Percentiles rank a stretch among this genome's conserved stretches.
Evolutionary conservation across 2,113 vertebrate genomes (phyloP).

Genomic region (Lethenteron camtschaticum): DNA sequence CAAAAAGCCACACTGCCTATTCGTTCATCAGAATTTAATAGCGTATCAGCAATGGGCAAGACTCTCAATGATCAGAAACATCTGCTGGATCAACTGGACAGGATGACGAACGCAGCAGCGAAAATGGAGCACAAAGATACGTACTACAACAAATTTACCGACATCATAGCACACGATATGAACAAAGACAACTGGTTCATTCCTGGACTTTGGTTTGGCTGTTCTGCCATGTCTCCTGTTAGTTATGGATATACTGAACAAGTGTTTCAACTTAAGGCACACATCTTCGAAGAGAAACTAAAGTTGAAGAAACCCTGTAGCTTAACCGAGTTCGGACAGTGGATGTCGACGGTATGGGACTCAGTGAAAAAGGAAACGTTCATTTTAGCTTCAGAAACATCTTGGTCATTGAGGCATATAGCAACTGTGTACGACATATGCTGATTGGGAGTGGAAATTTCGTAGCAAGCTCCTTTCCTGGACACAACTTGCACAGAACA

Average conservation of each 20-base stretch:
- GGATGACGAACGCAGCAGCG: constrained; percentile 23
- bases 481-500: constrained; percentile 15
- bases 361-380: constrained; percentile 10
- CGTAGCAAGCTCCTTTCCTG: constrained; percentile 19
- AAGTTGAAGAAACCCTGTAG: constrained; percentile 13
- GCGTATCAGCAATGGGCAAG: constrained; percentile 22
- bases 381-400: constrained; percentile 9
- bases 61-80: constrained; percentile 24
- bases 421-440: constrained; percentile 12
- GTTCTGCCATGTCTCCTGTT: constrained; percentile 8
- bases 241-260: constrained; percentile 22
- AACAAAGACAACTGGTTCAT: constrained; percentile 7
- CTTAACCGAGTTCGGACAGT: constrained; percentile 16
- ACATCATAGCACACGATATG: constrained; percentile 5
- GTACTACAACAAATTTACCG: constrained; percentile 9
- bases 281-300: constrained; percentile 19
- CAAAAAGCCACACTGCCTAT: constrained; percentile 29
- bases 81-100: constrained; percentile 23
- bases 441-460: constrained; percentile 17
- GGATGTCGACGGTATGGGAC: constrained; percentile 17
- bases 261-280: constrained; percentile 19
- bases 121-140: constrained; percentile 26
- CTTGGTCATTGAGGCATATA: constrained; percentile 10
- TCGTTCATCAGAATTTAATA: constrained; percentile 36
- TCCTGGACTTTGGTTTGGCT: constrained; percentile 5